Percentiles rank a stretch among this genome's conserved stretches.
Evolutionary conservation across 2,888 invertebrate genomes (phyloP).

Genomic region (Sepioteuthis lessoniana): DNA sequence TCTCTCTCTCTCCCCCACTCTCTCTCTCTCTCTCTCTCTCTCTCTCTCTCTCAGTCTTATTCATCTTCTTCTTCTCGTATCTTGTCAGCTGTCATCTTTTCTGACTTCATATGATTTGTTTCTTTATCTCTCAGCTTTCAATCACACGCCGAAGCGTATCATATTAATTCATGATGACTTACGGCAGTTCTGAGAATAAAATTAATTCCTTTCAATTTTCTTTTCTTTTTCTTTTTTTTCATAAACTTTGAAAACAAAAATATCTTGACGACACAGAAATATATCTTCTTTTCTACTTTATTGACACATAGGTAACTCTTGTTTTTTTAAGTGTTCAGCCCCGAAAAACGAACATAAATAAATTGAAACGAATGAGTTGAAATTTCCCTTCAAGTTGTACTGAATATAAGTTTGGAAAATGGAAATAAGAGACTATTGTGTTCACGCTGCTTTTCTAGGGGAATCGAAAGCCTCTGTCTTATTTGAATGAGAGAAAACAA

Average conservation of each 20-base stretch:
- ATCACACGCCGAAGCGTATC: background rate
- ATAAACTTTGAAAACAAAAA: background rate
- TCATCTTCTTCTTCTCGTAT: no score
- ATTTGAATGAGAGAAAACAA: background rate
- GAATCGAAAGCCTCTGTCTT: background rate
- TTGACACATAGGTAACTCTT: background rate
- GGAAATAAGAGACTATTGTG: background rate
- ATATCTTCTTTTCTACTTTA: background rate
- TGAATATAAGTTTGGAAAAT: background rate
- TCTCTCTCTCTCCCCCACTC: no score
- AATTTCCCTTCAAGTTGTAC: background rate
- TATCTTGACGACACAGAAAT: background rate
- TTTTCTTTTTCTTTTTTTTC: background rate
- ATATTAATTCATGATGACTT: constrained; percentile 10
- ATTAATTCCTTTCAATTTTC: background rate
- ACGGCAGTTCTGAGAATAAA: background rate
- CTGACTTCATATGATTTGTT: background rate
- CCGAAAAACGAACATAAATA: background rate
- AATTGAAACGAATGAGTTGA: background rate
- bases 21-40: no score
- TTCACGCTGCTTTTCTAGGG: background rate
- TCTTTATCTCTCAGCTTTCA: background rate
- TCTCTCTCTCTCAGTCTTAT: no score
- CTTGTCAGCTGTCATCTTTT: no score
- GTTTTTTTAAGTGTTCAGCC: background rate